A percentile compares a stretch with the other conserved stretches of the same genome.
phyloP scores from a whole-genome alignment of 2,113 vertebrate species.

The Ciconia boyciana region DNA sequence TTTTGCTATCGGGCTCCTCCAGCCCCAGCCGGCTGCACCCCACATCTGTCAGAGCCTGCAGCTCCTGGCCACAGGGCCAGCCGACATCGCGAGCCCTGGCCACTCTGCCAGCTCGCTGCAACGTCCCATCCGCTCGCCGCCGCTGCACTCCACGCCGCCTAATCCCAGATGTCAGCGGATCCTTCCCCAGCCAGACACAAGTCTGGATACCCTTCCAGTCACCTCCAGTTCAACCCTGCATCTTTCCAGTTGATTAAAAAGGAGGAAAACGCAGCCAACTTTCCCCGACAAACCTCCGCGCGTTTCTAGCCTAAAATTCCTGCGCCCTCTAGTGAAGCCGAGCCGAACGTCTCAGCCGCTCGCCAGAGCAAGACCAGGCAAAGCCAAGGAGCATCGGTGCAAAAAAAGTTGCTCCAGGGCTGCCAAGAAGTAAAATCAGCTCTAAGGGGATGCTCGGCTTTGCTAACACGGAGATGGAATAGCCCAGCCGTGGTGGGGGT shows the following conservation, averaged over 20 bases:
- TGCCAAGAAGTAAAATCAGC: background rate
- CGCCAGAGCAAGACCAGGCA: background rate
- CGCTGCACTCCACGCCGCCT: slow-evolving; percentile 15
- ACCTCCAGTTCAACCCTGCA: slow-evolving; percentile 63
- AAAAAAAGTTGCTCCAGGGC: background rate
- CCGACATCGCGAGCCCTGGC: background rate
- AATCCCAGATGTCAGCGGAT: slow-evolving; percentile 61
- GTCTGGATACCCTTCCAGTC: slow-evolving; percentile 66
- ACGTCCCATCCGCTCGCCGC: background rate
- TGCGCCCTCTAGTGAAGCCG: slow-evolving; percentile 76
- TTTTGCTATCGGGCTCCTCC: background rate
- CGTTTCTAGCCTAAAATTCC: slow-evolving; percentile 53
- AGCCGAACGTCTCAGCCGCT: background rate
- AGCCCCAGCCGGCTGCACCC: background rate
- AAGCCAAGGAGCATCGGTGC: background rate
- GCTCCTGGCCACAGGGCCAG: background rate
- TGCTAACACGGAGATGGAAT: background rate
- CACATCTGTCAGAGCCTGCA: background rate
- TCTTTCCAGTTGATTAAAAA: slow-evolving; percentile 69
- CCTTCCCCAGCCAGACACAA: slow-evolving; percentile 57
- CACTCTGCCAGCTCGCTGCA: background rate
- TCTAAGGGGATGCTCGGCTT: background rate
- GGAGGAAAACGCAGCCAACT: slow-evolving; percentile 34
- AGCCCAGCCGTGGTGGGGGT: background rate
- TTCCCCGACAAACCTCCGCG: background rate